phyloP scores from a whole-genome alignment of 2,113 vertebrate species.

The Silurus asotus region DNA sequence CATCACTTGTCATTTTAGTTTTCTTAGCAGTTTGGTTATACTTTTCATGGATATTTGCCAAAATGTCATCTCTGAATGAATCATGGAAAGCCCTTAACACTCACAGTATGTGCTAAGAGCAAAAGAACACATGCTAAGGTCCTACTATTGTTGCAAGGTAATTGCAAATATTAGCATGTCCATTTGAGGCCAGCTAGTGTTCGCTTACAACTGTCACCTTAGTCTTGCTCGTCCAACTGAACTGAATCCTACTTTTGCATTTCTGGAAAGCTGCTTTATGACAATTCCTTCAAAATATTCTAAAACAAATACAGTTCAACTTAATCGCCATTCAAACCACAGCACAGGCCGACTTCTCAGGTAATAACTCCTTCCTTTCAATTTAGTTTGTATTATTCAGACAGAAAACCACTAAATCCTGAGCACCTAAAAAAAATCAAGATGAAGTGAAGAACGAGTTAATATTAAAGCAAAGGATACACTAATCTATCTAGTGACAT shows the following conservation, averaged over 20 bases:
- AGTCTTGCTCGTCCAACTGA: not conserved
- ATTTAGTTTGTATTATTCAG: not conserved
- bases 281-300: not conserved
- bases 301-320: not conserved
- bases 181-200: not conserved
- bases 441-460: not conserved
- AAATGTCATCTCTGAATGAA: not conserved
- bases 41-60: not conserved
- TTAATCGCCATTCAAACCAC: no score
- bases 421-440: not conserved
- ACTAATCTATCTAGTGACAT: not conserved
- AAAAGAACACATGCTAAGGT: not conserved
- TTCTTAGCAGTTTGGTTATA: not conserved
- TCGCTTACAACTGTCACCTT: not conserved
- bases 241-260: not conserved
- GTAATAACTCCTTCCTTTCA: not conserved
- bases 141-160: not conserved
- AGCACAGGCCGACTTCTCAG: not conserved
- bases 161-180: not conserved
- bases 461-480: not conserved
- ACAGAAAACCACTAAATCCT: not conserved
- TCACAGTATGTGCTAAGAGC: not conserved
- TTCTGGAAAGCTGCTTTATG: not conserved
- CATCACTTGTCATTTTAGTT: not conserved
- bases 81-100: not conserved